Evolutionary conservation across 1,140 invertebrate genomes (phyloP), one percentile per base, ranked within the genome.

Genomic region (Neomicropteryx cornuta): DNA sequence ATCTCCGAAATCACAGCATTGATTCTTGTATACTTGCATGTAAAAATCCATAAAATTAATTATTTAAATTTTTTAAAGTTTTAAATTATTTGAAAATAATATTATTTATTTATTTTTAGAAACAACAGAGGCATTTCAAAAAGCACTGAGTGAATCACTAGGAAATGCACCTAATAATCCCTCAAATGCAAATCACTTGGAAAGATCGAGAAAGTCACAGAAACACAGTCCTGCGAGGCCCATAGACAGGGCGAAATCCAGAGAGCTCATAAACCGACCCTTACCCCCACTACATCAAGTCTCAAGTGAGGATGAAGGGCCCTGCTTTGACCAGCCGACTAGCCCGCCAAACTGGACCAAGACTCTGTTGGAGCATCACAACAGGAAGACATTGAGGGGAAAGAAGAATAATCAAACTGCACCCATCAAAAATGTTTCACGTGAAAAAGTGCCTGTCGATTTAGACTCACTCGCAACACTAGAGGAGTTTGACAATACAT

Each of bases 41-140:
- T n/a, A n/a, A n/a, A n/a, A n/a, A n/a, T n/a, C n/a, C n/a, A n/a
- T n/a, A n/a, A n/a, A n/a, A n/a, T n/a, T n/a, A n/a, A n/a, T n/a
- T n/a, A n/a, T n/a, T n/a, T n/a, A n/a, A n/a, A n/a, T n/a, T n/a
- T n/a, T n/a, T n/a, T n/a, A n/a, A n/a, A n/a, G n/a, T n/a, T n/a
- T n/a, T n/a, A n/a, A n/a, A n/a, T n/a, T n/a, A n/a, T n/a, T n/a
- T n/a, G n/a, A n/a, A n/a, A 2, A 33, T 8, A 8, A 4, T 27
- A 42, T 31, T 33, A 16, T 18, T 42, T 36, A 24, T 28, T 39
- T 23, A 36, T 41, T 55, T 59, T 36, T 38, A 76, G 73, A 73
- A 16, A 64, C 65, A 18, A 63, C 70, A 41, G 63, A 68, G 38
- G 31, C 60, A n/a, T 68, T 68, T 41, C 66, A 52, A 54, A 72